Evolutionary conservation across 1,140 invertebrate genomes (phyloP), one percentile per base, ranked within the genome.

Genomic region (Alviniconcha marisindica): DNA sequence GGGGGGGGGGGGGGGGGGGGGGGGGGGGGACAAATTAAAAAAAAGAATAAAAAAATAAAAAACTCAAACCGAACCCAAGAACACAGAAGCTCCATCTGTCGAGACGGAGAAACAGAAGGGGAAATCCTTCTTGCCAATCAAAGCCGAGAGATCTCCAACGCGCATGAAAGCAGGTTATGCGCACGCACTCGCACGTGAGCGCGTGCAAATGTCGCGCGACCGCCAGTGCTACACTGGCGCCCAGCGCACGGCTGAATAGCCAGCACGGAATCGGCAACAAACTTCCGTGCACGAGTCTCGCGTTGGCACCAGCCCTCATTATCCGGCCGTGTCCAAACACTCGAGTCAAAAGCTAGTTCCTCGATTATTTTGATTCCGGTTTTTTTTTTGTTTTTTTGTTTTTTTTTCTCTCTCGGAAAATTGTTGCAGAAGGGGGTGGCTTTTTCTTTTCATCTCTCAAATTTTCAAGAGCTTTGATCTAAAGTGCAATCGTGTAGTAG

Each of bases 51-150:
- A 63, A n/a, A 14, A 63, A 63, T 14, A 48, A 18, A 18, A 63
- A 63, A 63, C 7, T 14, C 5, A 63, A 63, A 10, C 44, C 5
- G 28, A 63, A 63, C 7, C 10, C 7, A 63, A 63, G 7, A 14
- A 63, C 21, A 63, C 60, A 63, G 60, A 63, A 7, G 24, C 60
- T 24, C 60, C 60, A 63, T 63, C 60, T 63, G 60, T 63, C 60
- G 60, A 63, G 28, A n/a, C 7, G 24, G 5, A 31, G 28, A 5
- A 63, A 63, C 21, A 63, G 60, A 63, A 63, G 28, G 28, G 28
- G 5, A 63, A 31, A 63, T 63, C 60, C 60, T 31, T n/a, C 24
- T 24, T 7, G 10, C 60, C 7, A n/a, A 12, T 5, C 10, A 63
- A 7, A 63, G 5, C 24, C 60, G 5, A n/a, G 24, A 63, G 60